A percentile compares a stretch with the other conserved stretches of the same genome.
Conservation (phyloP, 2,888 invertebrate species). For the Athrips mouffetella region DNA sequence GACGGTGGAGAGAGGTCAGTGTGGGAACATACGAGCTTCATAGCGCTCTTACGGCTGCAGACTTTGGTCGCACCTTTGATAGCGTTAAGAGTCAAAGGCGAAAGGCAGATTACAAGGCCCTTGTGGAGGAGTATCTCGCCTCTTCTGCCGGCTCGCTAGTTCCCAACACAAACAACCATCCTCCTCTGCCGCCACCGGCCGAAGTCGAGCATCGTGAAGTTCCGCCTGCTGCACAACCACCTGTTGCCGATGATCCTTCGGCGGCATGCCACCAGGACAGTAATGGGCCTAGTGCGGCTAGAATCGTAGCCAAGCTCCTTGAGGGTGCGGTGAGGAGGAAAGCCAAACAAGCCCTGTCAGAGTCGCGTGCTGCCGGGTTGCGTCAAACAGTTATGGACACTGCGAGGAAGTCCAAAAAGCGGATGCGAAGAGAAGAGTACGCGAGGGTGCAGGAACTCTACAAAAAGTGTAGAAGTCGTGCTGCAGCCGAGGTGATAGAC, state of each 20-base stretch:
- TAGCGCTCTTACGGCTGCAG: not conserved
- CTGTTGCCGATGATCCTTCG: not conserved
- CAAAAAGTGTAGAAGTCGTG: not conserved
- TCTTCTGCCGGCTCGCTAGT: not conserved
- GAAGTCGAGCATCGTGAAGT: not conserved
- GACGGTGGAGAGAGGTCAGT: not conserved
- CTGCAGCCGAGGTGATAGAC: not conserved
- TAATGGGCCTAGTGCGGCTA: not conserved
- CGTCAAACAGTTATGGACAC: not conserved
- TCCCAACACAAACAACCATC: not conserved
- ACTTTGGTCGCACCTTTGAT: not conserved
- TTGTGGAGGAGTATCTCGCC: not conserved
- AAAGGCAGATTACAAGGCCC: not conserved
- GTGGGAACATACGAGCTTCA: no score
- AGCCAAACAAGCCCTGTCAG: not conserved
- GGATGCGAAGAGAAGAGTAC: not conserved
- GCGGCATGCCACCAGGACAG: not conserved
- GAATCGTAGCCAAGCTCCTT: not conserved
- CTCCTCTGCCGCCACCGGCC: not conserved
- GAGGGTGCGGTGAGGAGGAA: not conserved
- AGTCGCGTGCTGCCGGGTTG: not conserved
- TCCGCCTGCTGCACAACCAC: not conserved
- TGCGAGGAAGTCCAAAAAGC: not conserved
- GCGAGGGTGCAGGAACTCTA: not conserved
- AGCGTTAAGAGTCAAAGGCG: not conserved